Base-by-base conservation (phyloP, 2,797 vertebrate genomes). In the Betta splendens region DNA sequence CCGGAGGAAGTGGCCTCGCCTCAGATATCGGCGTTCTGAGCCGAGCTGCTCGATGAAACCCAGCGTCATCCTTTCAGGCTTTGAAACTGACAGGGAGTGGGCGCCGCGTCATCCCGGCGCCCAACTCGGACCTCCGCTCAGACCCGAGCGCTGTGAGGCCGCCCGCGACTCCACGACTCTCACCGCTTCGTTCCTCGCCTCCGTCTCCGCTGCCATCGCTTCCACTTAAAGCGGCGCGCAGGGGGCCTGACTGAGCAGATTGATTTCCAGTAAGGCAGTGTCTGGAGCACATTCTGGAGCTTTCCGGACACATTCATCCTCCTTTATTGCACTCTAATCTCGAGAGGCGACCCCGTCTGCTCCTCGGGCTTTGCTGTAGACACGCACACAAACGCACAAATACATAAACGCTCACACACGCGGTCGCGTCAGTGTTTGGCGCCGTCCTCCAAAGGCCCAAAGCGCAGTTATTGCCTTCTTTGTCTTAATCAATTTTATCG, bases 241-340 rank as follows among this genome's bases (percentile, higher is more conserved):
- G 71, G 80, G 79, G 75, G 74, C 79, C 73, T 79, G 84, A 84
- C 80, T 57, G 15, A 65, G 64, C 31, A 66, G 70, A 90, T 91
- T 88, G 89, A 92, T 90, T 89, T 91, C 87, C 84, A 87, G 84
- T 87, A 86, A 89, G 80, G 54, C 75, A 9, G 65, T 62, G 77
- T 89, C 80, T 84, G 69, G 75, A 86, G 69, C 75, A 39, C 65
- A 50, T 87, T 83, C 77, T 80, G 67, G 77, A 76, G 84, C 71
- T 79, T 86, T 87, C 80, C 64, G 60, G 82, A 81, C 70, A 44
- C 54, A 64, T 81, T 86, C 77, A 88, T 90, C 87, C 85, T 87
- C 74, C 75, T 91, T 89, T 90, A 89, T 90, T 88, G 77, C 87
- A 77, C 75, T 81, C 67, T 74, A 88, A 89, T 89, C 86, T 85